These are phyloP conservation scores for Colaptes auratus DNA, from an alignment of 2,113 vertebrate genomes.

Conservation along the genomic window DNA sequence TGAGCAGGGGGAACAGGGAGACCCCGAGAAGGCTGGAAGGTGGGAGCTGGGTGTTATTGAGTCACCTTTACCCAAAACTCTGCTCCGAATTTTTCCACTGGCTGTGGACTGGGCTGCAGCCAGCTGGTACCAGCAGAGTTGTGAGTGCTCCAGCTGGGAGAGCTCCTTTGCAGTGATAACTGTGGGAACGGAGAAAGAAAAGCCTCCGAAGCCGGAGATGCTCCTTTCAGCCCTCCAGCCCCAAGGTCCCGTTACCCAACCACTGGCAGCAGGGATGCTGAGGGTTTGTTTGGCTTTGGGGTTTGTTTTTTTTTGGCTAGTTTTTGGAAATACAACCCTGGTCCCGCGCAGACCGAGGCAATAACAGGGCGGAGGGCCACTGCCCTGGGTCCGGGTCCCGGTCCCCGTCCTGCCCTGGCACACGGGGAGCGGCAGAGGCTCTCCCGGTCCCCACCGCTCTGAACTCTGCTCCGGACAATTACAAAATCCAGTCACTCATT, in stretches of 20 bases:
- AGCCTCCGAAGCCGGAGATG: background rate
- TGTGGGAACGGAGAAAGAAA: fast-evolving
- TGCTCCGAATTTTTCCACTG: background rate
- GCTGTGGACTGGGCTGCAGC: constrained; percentile 12
- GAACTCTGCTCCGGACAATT: background rate
- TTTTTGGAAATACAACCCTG: background rate
- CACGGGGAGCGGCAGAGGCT: background rate
- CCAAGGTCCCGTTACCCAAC: background rate
- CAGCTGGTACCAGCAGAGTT: background rate
- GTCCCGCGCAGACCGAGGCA: background rate
- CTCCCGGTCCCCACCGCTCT: background rate
- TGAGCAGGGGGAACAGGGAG: background rate
- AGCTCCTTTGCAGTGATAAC: background rate
- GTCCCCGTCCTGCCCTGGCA: background rate
- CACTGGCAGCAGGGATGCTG: background rate
- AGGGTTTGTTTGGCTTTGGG: background rate
- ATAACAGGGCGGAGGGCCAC: background rate
- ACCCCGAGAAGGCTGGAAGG: background rate
- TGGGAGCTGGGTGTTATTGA: background rate
- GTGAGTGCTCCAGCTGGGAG: background rate
- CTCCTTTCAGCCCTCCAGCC: background rate
- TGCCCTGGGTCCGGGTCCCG: background rate
- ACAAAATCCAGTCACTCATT: background rate
- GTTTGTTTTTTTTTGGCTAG: background rate
- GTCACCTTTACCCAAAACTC: constrained; percentile 9